Evolutionary conservation across 2,113 vertebrate species (phyloP).

Genomic region (Chloropsis cyanopogon): DNA sequence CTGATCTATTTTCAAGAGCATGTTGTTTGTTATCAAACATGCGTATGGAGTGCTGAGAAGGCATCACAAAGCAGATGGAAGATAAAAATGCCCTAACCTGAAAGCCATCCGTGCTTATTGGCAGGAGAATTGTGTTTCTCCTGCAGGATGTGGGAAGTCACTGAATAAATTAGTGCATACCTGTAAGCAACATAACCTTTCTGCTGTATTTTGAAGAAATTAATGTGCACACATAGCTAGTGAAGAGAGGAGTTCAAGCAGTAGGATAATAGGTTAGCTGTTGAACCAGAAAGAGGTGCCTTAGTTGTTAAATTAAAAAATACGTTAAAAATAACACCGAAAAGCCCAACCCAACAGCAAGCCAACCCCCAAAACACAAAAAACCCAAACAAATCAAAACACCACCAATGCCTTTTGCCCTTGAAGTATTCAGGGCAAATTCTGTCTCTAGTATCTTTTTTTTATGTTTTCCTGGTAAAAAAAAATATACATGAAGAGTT

Average conservation of each 20-base stretch:
- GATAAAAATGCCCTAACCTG: not conserved
- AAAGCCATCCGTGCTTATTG: not conserved
- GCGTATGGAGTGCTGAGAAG: not conserved
- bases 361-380: not conserved
- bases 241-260: not conserved
- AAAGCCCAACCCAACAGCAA: not conserved
- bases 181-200: not conserved
- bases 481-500: not conserved
- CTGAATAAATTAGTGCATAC: conserved; percentile 5
- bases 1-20: not conserved
- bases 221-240: not conserved
- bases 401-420: not conserved
- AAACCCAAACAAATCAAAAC: not conserved
- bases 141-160: not conserved
- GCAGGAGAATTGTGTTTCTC: not conserved
- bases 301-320: not conserved
- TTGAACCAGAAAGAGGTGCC: not conserved
- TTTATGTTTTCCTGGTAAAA: not conserved
- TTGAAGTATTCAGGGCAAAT: not conserved
- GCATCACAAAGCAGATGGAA: conserved; percentile 7
- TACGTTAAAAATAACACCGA: not conserved
- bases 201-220: not conserved
- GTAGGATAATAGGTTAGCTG: not conserved
- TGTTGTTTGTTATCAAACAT: not conserved
- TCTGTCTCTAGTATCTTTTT: not conserved